Base-by-base conservation (phyloP, 1,140 invertebrate genomes). In the Zaprionus vittiger region DNA sequence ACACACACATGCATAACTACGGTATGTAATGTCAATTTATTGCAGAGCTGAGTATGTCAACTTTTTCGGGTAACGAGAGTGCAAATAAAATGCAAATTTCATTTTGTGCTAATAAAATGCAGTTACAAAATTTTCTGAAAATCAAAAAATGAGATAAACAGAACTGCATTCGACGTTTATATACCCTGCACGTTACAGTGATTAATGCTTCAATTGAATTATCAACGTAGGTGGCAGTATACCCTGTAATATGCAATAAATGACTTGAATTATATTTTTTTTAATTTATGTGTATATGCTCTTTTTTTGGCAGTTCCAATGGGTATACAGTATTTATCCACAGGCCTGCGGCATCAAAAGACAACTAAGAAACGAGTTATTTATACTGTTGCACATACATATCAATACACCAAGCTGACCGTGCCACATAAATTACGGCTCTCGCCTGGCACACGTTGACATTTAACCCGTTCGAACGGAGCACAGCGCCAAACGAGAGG, bases 51-150 rank as follows among this genome's bases (percentile, higher is more conserved):
- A 63, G 55, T 76, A 54, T 68, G 61, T 62, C 64, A 77, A 60
- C 28, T 49, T 73, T 77, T 73, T 68, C 20, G 41, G 61, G 55
- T 63, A 76, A 61, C 69, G 66, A 85, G 62, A 75, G 65, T 70
- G 73, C 82, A 91, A 91, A 82, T 80, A 90, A 85, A 82, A 91
- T 90, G 85, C 85, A 90, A 90, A 90, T 90, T 71, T 82, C 85
- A 82, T 90, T 90, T 47, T 80, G 67, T 70, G 85, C 85, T 89
- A 89, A 89, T 89, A 89, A 89, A 89, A 90, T 89, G 83, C 79
- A 89, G 85, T 90, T 90, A 80, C 66, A 84, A 85, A 68, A 81
- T 60, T 84, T 89, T 47, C n/a, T 3, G 2, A 17, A 47, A 9
- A 17, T 20, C 41, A 6, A 47, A 17, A 47, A 44, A 44, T 17